Evolutionary conservation across 2,797 vertebrate genomes (phyloP), one percentile per base, ranked within the genome.

Genomic region (Crossoptilon crossoptilon): DNA sequence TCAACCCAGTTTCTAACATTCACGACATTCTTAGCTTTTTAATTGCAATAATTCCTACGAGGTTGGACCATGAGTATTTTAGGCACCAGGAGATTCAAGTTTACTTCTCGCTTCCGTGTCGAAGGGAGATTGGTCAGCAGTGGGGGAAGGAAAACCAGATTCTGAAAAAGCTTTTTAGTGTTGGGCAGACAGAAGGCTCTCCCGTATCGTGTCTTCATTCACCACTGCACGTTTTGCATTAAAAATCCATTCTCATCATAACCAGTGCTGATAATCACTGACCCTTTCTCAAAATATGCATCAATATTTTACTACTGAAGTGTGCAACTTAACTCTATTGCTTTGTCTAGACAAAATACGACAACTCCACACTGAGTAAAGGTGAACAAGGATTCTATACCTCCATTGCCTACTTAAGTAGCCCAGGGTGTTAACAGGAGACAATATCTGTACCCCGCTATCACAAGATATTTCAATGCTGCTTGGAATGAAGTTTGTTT

Each of bases 51-150:
- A 80, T 70, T 94, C 90, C 91, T 92, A 95, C 18, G 19, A 91
- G 97, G 95, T 96, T 97, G 96, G 95, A 98, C 96, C 89, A 0
- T 96, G 80, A 88, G 88, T 92, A 43, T 71, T 97, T 97, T 96
- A 98, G 97, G 97, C 98, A 98, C 97, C 97, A 94, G 84, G 78
- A 96, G 53, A 92, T 97, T 98, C 96, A 98, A 97, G 96, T 97
- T 92, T 92, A 95, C 67, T 77, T 93, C 94, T 83, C 86, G 63
- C 91, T 95, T 90, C 93, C 67, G 14, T 76, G 81, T 1, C 33
- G 78, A 95, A 94, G 92, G 29, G 85, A 90, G 80, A 75, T 13
- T 88, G 95, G 87, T 92, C 91, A 95, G 84, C 77, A 87, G 76
- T 48, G 83, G 91, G 79, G 93, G 87, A 85, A 66, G 88, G 75